phyloP scores from a whole-genome alignment of 1,140 invertebrate genomes.

The Archegozetes longisetosus region DNA sequence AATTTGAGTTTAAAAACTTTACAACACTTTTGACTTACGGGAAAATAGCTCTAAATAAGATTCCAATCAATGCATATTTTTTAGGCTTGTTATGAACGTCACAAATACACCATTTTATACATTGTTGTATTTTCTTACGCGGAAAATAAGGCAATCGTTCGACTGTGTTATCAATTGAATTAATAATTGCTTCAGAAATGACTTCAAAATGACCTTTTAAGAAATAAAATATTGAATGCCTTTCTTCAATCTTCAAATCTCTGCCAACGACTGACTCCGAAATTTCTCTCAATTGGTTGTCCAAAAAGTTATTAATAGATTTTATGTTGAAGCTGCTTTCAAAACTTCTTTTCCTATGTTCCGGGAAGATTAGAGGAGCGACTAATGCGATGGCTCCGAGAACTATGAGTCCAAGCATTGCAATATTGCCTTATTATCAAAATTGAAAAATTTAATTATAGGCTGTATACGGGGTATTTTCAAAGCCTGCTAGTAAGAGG shows the following conservation, averaged over 20 bases:
- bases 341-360: not conserved
- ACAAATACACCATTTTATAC: not conserved
- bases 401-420: too few species aligned
- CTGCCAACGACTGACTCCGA: not conserved
- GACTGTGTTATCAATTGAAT: not conserved
- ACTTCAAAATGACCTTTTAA: not conserved
- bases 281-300: not conserved
- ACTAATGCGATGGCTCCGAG: conserved; percentile 2
- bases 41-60: not conserved
- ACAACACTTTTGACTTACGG: too few species aligned
- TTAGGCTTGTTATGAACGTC: not conserved
- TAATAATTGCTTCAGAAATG: not conserved
- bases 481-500: too few species aligned
- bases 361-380: not conserved
- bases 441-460: too few species aligned
- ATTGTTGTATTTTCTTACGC: not conserved
- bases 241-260: not conserved
- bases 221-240: not conserved
- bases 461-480: too few species aligned
- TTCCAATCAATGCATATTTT: not conserved
- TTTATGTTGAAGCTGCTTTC: not conserved
- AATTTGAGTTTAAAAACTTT: not conserved
- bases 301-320: not conserved
- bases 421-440: too few species aligned
- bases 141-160: not conserved